Evolutionary conservation across 1,140 invertebrate genomes (phyloP).

Genomic region (Lasioglossum baleicum): DNA sequence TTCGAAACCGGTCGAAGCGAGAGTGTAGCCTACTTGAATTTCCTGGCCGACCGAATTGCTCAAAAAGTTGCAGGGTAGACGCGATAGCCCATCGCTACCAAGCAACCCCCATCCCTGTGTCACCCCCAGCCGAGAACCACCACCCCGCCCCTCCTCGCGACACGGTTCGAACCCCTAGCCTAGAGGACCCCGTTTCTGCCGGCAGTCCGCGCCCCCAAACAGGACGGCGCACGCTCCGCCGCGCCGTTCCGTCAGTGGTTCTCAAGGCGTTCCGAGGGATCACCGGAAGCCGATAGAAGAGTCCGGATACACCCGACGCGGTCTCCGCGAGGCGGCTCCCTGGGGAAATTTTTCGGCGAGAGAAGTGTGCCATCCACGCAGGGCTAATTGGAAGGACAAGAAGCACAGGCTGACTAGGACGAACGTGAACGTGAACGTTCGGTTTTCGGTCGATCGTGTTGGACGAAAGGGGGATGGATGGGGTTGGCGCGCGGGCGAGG

Average conservation of each 20-base stretch:
- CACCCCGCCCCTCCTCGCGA: constrained; percentile 21
- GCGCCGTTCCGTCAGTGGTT: constrained; percentile 31
- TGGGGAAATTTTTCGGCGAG: constrained; percentile 42
- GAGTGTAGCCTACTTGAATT: not conserved
- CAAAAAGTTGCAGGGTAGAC: constrained; percentile 2
- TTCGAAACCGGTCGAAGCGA: too few relatives aligned
- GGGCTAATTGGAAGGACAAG: constrained; percentile 31
- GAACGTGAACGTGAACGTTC: too few relatives aligned
- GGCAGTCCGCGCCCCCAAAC: constrained; percentile 52
- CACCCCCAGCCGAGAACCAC: not conserved
- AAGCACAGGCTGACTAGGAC: constrained; percentile 1
- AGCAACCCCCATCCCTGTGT: not conserved
- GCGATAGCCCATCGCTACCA: constrained; percentile 30
- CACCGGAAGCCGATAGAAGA: not conserved
- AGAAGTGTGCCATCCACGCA: constrained; percentile 23
- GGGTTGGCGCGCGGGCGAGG: not conserved
- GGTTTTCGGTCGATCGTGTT: too few relatives aligned
- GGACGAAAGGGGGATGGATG: too few relatives aligned
- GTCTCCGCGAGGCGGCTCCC: constrained; percentile 2
- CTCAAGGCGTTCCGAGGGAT: constrained; percentile 19
- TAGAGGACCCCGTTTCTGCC: constrained; percentile 45
- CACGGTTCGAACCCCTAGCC: constrained; percentile 50
- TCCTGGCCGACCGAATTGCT: not conserved
- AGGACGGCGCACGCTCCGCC: constrained; percentile 50
- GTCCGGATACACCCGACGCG: not conserved